These are phyloP conservation scores for Scaptomyza cyrtandrae DNA, from an alignment of 2,888 invertebrate species.

Conservation along the genomic window DNA sequence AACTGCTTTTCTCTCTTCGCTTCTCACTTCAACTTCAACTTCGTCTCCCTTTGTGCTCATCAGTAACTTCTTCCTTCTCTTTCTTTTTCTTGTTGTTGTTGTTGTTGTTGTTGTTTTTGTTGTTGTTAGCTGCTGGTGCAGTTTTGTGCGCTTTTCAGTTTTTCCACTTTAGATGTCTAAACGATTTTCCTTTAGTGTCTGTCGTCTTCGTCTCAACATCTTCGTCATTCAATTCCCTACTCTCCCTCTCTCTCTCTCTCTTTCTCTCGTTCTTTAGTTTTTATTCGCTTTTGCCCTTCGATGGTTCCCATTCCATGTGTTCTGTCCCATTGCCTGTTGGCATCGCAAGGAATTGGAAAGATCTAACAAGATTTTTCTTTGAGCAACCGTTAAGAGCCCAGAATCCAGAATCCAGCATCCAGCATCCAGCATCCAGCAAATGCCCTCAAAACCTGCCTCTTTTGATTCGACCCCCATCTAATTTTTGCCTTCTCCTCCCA, in stretches of 20 bases:
- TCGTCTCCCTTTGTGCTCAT: slow-evolving; percentile 52
- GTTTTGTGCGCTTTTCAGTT: slow-evolving; percentile 56
- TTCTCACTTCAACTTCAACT: slow-evolving; percentile 21
- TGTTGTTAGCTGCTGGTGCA: slow-evolving; percentile 31
- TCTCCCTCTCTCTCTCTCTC: neutral
- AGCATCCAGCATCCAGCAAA: slow-evolving; percentile 37
- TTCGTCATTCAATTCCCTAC: slow-evolving; percentile 28
- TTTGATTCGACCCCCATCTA: neutral
- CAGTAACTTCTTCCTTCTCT: slow-evolving; percentile 28
- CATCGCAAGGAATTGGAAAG: slow-evolving; percentile 62
- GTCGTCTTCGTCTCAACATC: slow-evolving; percentile 18
- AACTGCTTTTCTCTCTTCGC: slow-evolving; percentile 8
- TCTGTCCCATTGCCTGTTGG: slow-evolving; percentile 36
- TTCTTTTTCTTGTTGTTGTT: slow-evolving; percentile 9
- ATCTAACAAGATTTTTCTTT: slow-evolving; percentile 69
- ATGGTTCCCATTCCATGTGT: neutral
- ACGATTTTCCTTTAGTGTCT: slow-evolving; percentile 49
- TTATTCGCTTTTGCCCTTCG: slow-evolving; percentile 6
- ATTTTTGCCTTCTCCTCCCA: neutral
- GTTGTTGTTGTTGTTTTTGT: slow-evolving; percentile 10
- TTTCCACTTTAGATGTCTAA: slow-evolving; percentile 58
- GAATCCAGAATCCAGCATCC: too few relatives aligned
- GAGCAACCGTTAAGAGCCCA: slow-evolving; percentile 40
- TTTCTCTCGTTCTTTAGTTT: neutral
- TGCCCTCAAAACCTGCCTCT: slow-evolving; percentile 17